Percentiles rank a stretch among this genome's conserved stretches.
phyloP scores from a whole-genome alignment of 2,797 vertebrate species.

The Rhabdomys pumilio region DNA sequence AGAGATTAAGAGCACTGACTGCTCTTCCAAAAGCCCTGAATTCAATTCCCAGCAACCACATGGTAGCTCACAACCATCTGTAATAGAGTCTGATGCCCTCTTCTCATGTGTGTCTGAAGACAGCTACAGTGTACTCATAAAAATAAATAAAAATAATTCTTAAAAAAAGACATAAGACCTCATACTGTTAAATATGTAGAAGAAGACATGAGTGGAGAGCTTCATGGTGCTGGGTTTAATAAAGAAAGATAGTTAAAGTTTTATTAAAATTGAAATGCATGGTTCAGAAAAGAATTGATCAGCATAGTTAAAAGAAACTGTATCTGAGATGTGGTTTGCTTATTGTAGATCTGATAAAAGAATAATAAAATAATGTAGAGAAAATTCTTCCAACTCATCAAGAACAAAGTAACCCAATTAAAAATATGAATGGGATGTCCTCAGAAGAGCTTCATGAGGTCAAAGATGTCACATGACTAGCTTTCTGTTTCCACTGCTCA shows the following conservation, averaged over 20 bases:
- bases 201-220: not conserved
- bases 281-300: not conserved
- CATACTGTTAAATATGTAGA: not conserved
- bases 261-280: not conserved
- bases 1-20: not conserved
- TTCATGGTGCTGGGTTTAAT: not conserved
- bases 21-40: too few relatives aligned
- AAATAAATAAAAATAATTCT: too few relatives aligned
- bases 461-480: not conserved
- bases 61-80: too few relatives aligned
- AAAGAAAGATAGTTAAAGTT: not conserved
- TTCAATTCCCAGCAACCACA: too few relatives aligned
- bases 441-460: not conserved
- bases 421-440: not conserved
- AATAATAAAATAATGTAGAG: not conserved
- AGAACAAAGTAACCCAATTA: not conserved
- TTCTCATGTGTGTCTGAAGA: too few relatives aligned
- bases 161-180: not conserved
- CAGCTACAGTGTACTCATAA: too few relatives aligned
- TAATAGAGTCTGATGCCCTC: too few relatives aligned
- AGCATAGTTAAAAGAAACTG: not conserved
- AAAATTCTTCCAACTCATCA: not conserved
- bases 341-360: not conserved
- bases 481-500: not conserved
- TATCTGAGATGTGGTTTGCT: not conserved